A percentile compares a stretch with the other conserved stretches of the same genome.
phyloP scores from a whole-genome alignment of 2,113 vertebrate genomes.

The Aphyosemion australe region DNA sequence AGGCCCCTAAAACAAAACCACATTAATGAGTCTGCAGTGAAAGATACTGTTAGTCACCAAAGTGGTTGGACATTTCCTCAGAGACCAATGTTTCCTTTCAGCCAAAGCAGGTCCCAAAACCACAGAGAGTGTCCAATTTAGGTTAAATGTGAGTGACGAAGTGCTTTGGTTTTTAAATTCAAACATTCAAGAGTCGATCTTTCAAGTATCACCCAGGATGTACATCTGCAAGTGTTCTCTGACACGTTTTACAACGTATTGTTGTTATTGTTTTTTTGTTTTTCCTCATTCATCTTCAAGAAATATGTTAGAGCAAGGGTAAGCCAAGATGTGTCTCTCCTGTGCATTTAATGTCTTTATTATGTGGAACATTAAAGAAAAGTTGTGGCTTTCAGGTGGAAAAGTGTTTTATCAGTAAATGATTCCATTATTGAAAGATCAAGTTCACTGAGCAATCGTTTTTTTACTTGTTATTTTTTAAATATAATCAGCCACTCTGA shows the following conservation, averaged over 20 bases:
- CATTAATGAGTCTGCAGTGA: background rate
- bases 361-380: slow-evolving; percentile 12
- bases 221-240: background rate
- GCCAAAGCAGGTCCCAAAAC: too few species aligned
- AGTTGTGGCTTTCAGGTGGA: background rate
- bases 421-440: too few species aligned
- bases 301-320: slow-evolving; percentile 89
- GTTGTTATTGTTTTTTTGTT: slow-evolving; percentile 29
- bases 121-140: too few species aligned
- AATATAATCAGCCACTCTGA: background rate
- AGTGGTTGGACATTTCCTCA: background rate
- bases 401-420: background rate
- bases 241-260: slow-evolving; percentile 21
- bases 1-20: background rate
- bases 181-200: background rate
- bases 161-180: too few species aligned
- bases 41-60: background rate
- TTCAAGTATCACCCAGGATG: slow-evolving; percentile 10
- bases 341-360: slow-evolving; percentile 34
- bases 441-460: too few species aligned
- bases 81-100: too few species aligned
- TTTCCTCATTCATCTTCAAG: slow-evolving; percentile 77
- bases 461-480: background rate
- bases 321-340: slow-evolving; percentile 64
- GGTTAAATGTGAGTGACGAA: too few species aligned